Evolutionary conservation across 2,113 vertebrate genomes (phyloP), one percentile per base, ranked within the genome.

Genomic region (Mobula hypostoma): DNA sequence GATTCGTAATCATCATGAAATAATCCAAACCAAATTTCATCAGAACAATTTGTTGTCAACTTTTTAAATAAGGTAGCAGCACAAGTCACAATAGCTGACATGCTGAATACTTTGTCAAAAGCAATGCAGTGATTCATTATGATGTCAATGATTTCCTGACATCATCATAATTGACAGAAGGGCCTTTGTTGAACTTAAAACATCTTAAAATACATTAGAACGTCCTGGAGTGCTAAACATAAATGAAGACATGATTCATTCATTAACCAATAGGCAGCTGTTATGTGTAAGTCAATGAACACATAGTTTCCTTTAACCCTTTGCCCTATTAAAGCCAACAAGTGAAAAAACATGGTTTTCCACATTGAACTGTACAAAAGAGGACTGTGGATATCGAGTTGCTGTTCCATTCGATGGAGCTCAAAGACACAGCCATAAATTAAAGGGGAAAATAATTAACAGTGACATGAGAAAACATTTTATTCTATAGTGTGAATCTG

Each of bases 81-180:
- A 27, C 66, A 40, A 56, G 36, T 76, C 91, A 72, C 68, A 93
- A 93, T 29, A 56, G 68, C 36, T 40, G 91, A 56, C 36, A 56
- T 15, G 70, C 19, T 74, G 24, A 93, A 76, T 12, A 32, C 91
- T 74, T 93, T 74, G 40, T 74, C 91, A 29, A 48, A 27, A 74
- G 36, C 8, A 0, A 40, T 93, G 91, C 91, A 76, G 21, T 76
- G 91, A 93, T 74, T 68, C 66, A 40, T 56, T 40, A 1, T 74
- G 91, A 93, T 56, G 36, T 93, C 91, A 93, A 21, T 93, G 91
- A 72, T 48, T 93, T 74, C 91, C 36, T 76, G 68, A 93, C 4
- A 56, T 74, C 91, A 74, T 21, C 24, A 12, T 93, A 70, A 93
- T 93, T 93, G 91, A 92, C 90, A 92, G 90, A 56, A 93, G 70